These are phyloP conservation scores for Cephus runcator DNA, from an alignment of 2,888 invertebrate species.

Conservation along the genomic window DNA sequence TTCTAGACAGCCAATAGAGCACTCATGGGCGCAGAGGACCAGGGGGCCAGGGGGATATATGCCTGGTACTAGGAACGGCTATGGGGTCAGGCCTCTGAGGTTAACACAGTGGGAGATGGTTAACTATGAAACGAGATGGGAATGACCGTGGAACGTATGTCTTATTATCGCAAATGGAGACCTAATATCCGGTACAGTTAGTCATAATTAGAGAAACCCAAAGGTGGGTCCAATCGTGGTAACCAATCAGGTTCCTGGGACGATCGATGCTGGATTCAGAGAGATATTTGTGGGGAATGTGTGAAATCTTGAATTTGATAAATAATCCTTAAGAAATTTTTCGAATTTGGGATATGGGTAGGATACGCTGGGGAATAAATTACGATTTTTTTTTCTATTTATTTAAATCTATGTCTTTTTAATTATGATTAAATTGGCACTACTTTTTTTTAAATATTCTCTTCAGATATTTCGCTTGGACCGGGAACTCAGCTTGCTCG, in stretches of 20 bases:
- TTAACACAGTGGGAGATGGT: conserved; percentile 14
- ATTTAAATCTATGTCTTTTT: too few species aligned
- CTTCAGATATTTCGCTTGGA: not conserved
- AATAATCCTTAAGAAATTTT: too few species aligned
- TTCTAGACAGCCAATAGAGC: not conserved
- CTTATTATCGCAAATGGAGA: conserved; percentile 35
- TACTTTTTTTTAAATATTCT: not conserved
- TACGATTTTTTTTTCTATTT: too few species aligned
- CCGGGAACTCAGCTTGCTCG: not conserved
- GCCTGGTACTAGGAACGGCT: not conserved
- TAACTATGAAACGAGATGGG: conserved; percentile 30
- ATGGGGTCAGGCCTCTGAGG: not conserved
- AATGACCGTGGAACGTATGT: conserved; percentile 29
- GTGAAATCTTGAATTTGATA: not conserved
- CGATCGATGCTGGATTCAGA: not conserved
- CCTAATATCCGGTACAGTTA: conserved; percentile 34
- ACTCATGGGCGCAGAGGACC: not conserved
- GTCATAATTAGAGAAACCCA: conserved; percentile 26
- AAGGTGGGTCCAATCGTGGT: not conserved
- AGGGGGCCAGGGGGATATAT: too few species aligned
- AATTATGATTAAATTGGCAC: not conserved
- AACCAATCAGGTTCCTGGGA: not conserved
- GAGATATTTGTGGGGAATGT: not conserved
- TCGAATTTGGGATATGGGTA: too few species aligned
- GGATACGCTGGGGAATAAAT: too few species aligned